Conservation (phyloP, 2,113 vertebrate species). For the Reinhardtius hippoglossoides region DNA sequence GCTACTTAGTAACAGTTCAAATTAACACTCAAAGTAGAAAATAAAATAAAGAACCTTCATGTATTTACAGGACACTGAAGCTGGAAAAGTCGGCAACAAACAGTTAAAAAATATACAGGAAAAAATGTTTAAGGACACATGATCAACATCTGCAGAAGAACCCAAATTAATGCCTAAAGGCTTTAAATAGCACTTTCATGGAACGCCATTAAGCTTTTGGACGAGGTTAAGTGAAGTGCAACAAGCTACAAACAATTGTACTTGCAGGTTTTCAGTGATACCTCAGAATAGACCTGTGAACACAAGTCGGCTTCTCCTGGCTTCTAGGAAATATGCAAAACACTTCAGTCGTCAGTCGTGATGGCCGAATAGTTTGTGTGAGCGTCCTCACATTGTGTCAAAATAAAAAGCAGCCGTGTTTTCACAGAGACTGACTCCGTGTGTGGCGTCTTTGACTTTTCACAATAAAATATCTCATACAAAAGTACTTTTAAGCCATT, state of each 20-base stretch:
- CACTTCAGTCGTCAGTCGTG: background rate
- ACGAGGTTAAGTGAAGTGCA: background rate
- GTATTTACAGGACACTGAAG: constrained; percentile 8
- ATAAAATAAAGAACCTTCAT: background rate
- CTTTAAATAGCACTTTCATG: constrained; percentile 5
- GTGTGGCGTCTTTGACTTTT: constrained; percentile 20
- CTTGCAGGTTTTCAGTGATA: background rate
- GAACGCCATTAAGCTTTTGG: background rate
- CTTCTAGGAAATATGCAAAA: background rate
- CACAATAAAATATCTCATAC: constrained; percentile 55
- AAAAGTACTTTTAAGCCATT: constrained; percentile 55
- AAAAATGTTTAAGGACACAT: too few relatives aligned
- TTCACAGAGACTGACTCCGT: constrained; percentile 27
- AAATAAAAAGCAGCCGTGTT: constrained; percentile 39
- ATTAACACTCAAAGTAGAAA: background rate
- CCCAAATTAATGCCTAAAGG: too few relatives aligned
- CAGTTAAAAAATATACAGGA: constrained; percentile 1
- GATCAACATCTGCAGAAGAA: too few relatives aligned
- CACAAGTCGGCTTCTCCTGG: constrained; percentile 47
- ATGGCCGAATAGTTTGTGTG: background rate
- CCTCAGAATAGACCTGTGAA: background rate
- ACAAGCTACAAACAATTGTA: background rate
- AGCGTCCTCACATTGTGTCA: background rate
- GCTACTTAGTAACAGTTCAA: background rate
- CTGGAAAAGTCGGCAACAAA: background rate